A percentile compares a stretch with the other conserved stretches of the same genome.
Evolutionary conservation across 1,140 invertebrate species (phyloP).

Genomic region (Eupristina koningsbergeri): DNA sequence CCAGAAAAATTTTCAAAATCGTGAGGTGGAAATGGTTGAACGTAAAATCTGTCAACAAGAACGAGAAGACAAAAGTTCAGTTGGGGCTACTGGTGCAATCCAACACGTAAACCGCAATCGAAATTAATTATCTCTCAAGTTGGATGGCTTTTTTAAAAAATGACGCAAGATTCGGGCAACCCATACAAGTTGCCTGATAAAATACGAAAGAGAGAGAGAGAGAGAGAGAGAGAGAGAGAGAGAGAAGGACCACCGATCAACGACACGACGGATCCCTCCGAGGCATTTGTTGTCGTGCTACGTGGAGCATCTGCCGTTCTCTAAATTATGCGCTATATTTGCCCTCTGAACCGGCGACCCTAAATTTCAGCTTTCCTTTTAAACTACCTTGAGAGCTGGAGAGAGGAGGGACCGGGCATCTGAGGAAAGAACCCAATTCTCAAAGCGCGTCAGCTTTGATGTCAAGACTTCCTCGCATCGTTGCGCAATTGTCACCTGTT

Average conservation of each 20-base stretch:
- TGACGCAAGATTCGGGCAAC: not conserved
- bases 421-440: no score
- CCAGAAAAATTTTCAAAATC: no score
- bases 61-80: not conserved
- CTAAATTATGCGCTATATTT: conserved; percentile 73
- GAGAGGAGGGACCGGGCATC: not conserved
- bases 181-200: no score
- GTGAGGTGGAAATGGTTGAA: no score
- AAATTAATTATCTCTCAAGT: not conserved
- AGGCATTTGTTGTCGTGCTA: conserved; percentile 44
- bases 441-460: not conserved
- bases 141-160: not conserved
- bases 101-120: not conserved
- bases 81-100: not conserved
- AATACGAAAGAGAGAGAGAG: no score
- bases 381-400: not conserved
- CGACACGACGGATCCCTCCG: conserved; percentile 44
- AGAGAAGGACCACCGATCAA: conserved; percentile 37
- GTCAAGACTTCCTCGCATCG: not conserved
- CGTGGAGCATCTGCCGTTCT: conserved; percentile 61
- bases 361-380: conserved; percentile 53
- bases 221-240: no score
- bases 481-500: not conserved
- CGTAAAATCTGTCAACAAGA: not conserved
- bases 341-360: conserved; percentile 54